Evolutionary conservation across 2,797 vertebrate species (phyloP).

Genomic region (Malurus leucopterus): DNA sequence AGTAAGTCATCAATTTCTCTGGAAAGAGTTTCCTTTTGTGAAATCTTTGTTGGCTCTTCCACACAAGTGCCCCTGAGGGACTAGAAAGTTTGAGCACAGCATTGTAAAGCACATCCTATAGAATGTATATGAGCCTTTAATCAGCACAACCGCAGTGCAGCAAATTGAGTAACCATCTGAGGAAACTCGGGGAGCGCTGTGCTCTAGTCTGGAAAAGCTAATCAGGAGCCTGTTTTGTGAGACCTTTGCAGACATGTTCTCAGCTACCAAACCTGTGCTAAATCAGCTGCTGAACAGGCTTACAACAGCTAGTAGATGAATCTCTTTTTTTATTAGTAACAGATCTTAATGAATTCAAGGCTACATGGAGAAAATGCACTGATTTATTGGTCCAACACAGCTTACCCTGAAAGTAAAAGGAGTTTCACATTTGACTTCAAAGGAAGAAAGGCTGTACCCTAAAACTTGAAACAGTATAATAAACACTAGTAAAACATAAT

Average conservation of each 20-base stretch:
- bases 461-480: not conserved
- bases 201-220: not conserved
- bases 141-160: not conserved
- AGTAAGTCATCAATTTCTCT: not conserved
- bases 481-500: slow-evolving; percentile 20
- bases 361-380: not conserved
- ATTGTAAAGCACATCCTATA: not conserved
- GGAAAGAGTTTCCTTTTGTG: not conserved
- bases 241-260: not conserved
- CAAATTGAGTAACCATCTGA: not conserved
- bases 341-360: not conserved
- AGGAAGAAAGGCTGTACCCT: not conserved
- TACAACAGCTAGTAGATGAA: not conserved
- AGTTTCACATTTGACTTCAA: slow-evolving; percentile 30
- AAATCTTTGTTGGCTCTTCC: not conserved
- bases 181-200: not conserved
- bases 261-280: not conserved
- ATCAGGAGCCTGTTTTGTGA: not conserved
- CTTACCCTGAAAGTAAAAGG: not conserved
- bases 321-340: not conserved
- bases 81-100: not conserved
- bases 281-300: not conserved
- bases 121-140: not conserved
- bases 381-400: not conserved
- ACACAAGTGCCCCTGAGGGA: not conserved